Evolutionary conservation across 2,113 vertebrate genomes (phyloP).

Genomic region (Micronycteris hirsuta): DNA sequence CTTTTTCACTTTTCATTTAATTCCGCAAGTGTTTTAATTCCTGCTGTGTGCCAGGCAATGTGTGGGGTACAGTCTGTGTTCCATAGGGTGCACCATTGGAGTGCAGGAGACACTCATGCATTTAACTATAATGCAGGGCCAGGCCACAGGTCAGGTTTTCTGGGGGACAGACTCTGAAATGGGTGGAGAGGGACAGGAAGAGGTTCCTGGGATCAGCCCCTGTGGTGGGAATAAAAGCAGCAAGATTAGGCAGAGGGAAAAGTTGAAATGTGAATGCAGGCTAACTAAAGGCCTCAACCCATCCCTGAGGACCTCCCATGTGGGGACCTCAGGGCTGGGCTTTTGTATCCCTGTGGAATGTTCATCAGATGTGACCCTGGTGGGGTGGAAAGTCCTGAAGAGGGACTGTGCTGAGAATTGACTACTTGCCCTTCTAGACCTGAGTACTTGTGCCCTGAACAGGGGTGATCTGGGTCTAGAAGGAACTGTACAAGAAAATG

Average conservation of each 20-base stretch:
- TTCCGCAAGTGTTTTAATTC: not conserved
- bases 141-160: not conserved
- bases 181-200: not conserved
- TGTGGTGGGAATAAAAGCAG: not conserved
- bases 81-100: not conserved
- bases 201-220: not conserved
- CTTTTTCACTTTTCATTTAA: not conserved
- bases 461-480: not conserved
- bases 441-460: not conserved
- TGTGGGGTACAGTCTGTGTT: not conserved
- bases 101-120: not conserved
- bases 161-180: not conserved
- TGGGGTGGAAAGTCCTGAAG: not conserved
- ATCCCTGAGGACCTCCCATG: not conserved
- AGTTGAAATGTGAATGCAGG: not conserved
- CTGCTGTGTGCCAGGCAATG: not conserved
- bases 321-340: not conserved
- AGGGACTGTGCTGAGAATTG: not conserved
- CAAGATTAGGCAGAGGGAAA: not conserved
- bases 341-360: not conserved
- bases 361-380: not conserved
- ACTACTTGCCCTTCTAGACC: not conserved
- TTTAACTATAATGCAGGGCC: not conserved
- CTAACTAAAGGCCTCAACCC: not conserved
- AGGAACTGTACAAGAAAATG: not conserved